phyloP scores from a whole-genome alignment of 2,113 vertebrate genomes.

The Xenotilapia flavipinnis region DNA sequence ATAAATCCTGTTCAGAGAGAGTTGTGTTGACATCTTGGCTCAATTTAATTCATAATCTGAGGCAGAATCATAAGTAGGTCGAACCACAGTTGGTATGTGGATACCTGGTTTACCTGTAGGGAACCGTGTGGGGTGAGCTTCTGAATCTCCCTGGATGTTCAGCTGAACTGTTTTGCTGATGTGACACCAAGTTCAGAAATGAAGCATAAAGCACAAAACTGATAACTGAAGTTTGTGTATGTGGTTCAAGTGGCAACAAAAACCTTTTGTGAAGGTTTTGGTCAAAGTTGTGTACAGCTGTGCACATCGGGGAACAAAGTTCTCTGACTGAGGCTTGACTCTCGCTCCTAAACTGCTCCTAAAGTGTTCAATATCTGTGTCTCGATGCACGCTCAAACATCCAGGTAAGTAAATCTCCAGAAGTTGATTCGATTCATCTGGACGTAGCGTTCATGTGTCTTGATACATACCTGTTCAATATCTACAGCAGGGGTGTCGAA shows the following conservation, averaged over 20 bases:
- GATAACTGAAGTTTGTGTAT: neutral
- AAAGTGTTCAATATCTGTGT: neutral
- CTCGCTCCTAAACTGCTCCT: too few relatives aligned
- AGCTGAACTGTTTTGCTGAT: neutral
- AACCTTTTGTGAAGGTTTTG: neutral
- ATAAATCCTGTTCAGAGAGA: rapidly evolving
- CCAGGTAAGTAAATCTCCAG: neutral
- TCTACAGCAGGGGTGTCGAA: neutral
- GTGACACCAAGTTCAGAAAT: neutral
- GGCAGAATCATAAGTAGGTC: neutral
- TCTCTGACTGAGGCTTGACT: too few relatives aligned
- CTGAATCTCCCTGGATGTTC: neutral
- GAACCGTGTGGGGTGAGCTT: neutral
- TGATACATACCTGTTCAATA: neutral
- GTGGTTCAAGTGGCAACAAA: neutral
- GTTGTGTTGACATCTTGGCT: neutral
- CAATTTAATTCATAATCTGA: neutral
- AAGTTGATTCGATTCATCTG: neutral
- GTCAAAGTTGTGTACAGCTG: neutral
- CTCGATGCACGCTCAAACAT: rapidly evolving
- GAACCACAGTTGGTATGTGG: neutral
- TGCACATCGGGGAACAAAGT: neutral
- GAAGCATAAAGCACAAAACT: neutral
- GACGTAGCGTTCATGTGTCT: neutral
- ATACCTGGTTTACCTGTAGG: neutral